A percentile compares a stretch with the other conserved stretches of the same genome.
Evolutionary conservation across 1,140 invertebrate species (phyloP).

Genomic region (Tetramorium parvispinum): DNA sequence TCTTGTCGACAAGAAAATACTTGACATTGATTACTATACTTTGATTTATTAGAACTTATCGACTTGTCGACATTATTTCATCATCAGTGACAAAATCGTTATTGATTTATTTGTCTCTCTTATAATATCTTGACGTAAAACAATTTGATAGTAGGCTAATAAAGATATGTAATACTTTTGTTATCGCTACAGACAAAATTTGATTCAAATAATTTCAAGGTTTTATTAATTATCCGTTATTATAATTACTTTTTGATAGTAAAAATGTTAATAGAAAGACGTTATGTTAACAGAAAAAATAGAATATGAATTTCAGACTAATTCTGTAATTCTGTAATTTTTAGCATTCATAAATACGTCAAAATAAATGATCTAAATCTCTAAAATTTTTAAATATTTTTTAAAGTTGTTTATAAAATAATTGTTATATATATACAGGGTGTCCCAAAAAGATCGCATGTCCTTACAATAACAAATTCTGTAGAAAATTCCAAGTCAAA

Average conservation of each 20-base stretch:
- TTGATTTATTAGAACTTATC: background rate
- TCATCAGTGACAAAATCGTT: background rate
- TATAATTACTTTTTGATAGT: background rate
- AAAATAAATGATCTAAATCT: background rate
- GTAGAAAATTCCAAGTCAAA: too few relatives aligned
- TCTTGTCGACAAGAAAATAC: background rate
- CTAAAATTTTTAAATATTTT: background rate
- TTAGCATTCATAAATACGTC: background rate
- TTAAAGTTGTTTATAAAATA: background rate
- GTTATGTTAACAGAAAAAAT: background rate
- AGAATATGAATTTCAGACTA: background rate
- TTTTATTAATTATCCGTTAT: background rate
- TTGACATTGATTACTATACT: background rate
- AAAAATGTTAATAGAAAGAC: background rate
- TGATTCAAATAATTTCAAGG: background rate
- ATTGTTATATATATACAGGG: background rate
- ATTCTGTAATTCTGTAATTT: background rate
- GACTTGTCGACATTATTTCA: background rate
- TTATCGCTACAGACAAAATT: background rate
- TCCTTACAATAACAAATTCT: too few relatives aligned
- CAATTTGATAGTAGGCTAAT: background rate
- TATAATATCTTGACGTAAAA: background rate
- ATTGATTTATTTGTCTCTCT: conserved; percentile 7
- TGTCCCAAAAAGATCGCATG: too few relatives aligned
- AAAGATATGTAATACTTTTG: background rate